These are phyloP conservation scores for Lamellibrachia luymesi DNA, from an alignment of 1,140 invertebrate genomes.

Conservation along the genomic window DNA sequence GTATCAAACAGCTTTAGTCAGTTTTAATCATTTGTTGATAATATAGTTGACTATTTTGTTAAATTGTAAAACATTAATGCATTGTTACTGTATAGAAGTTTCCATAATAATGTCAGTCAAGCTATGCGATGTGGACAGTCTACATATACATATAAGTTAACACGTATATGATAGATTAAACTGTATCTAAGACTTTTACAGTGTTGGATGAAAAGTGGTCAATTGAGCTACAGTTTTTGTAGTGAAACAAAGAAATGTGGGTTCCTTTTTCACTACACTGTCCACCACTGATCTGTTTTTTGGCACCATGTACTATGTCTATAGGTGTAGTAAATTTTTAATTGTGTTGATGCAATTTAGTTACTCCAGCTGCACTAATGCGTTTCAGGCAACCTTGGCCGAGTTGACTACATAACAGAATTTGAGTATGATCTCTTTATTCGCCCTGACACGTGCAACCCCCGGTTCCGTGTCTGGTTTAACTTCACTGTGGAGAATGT, in stretches of 20 bases:
- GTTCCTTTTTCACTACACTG: background rate
- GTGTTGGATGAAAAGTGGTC: background rate
- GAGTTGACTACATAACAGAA: constrained; percentile 90
- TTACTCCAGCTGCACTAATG: background rate
- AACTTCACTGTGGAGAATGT: constrained; percentile 98
- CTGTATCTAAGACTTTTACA: background rate
- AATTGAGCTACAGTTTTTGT: background rate
- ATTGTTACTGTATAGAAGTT: no score
- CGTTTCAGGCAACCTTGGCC: constrained; percentile 82
- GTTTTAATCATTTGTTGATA: background rate
- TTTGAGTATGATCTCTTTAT: constrained; percentile 96
- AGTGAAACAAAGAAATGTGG: background rate
- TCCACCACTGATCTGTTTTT: background rate
- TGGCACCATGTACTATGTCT: background rate
- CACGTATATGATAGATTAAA: background rate
- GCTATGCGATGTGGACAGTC: no score
- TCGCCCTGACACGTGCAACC: constrained; percentile 93
- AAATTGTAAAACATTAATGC: no score
- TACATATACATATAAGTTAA: no score
- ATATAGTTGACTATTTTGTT: no score
- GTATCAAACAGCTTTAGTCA: background rate
- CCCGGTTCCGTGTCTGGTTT: constrained; percentile 91
- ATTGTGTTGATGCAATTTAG: background rate
- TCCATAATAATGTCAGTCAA: no score
- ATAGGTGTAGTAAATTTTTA: background rate